A percentile compares a stretch with the other conserved stretches of the same genome.
Evolutionary conservation across 1,140 invertebrate genomes (phyloP).

Genomic region (Lepidurus arcticus): DNA sequence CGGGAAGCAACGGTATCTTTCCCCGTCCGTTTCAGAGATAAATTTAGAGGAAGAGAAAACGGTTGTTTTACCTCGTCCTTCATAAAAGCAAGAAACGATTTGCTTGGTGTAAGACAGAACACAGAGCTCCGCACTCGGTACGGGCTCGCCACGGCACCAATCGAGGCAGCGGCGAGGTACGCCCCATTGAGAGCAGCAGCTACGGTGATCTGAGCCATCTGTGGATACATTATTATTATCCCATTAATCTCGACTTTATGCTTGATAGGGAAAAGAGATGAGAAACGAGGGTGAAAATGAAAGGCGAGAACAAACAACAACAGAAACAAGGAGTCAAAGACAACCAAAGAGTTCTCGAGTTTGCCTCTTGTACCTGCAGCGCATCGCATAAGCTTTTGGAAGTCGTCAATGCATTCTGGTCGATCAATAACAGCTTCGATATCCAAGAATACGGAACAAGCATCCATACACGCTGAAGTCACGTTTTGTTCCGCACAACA

Average conservation of each 20-base stretch:
- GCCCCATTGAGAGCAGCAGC: slow-evolving; percentile 66
- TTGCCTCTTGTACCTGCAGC: slow-evolving; percentile 55
- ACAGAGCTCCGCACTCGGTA: slow-evolving; percentile 57
- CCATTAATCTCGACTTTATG: slow-evolving; percentile 22
- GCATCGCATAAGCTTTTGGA: slow-evolving; percentile 78
- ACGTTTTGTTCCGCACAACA: slow-evolving; percentile 72
- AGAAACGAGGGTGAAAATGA: not conserved
- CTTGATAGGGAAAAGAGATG: not conserved
- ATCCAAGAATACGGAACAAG: slow-evolving; percentile 71
- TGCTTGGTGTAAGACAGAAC: slow-evolving; percentile 63
- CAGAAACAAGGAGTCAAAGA: not conserved
- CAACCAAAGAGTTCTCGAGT: not conserved
- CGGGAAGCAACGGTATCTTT: not conserved
- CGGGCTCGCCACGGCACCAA: slow-evolving; percentile 62
- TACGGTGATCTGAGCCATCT: slow-evolving; percentile 63
- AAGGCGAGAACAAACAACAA: not conserved
- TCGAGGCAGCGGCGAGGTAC: slow-evolving; percentile 68
- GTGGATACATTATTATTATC: slow-evolving; percentile 26
- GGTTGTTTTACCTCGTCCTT: slow-evolving; percentile 56
- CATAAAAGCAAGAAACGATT: slow-evolving; percentile 72
- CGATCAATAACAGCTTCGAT: slow-evolving; percentile 70
- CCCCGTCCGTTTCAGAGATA: not conserved
- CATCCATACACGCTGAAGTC: slow-evolving; percentile 62
- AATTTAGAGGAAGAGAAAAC: not conserved
- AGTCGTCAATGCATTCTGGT: slow-evolving; percentile 69